Evolutionary conservation across 2,797 vertebrate species (phyloP).

Genomic region (Geotrypetes seraphini): DNA sequence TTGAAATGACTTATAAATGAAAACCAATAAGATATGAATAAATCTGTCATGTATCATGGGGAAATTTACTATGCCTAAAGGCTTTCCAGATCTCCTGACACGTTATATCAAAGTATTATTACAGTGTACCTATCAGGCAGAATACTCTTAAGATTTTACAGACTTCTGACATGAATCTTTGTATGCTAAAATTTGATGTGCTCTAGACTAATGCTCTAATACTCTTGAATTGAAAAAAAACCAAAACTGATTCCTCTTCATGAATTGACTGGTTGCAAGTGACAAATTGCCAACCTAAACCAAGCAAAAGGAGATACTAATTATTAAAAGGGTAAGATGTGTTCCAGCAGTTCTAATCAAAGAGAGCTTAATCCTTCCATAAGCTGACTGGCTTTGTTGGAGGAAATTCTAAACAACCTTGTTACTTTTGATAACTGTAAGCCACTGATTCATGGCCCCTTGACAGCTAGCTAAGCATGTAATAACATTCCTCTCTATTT

Average conservation of each 20-base stretch:
- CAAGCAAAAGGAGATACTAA: conserved; percentile 39
- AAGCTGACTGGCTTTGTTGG: conserved; percentile 58
- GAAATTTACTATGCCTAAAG: conserved; percentile 29
- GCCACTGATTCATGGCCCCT: conserved; percentile 62
- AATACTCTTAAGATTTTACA: conserved; percentile 30
- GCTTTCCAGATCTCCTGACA: conserved; percentile 26
- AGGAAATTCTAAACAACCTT: conserved; percentile 65
- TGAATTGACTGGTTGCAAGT: conserved; percentile 23
- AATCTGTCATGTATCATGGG: conserved; percentile 29
- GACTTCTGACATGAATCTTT: conserved; percentile 28
- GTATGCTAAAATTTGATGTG: conserved; percentile 19
- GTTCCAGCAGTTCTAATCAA: conserved; percentile 62
- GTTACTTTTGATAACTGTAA: conserved; percentile 70
- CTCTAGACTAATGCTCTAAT: neutral
- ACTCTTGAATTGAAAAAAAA: conserved; percentile 14
- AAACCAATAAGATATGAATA: conserved; percentile 36
- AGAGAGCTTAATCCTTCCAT: conserved; percentile 60
- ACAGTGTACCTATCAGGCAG: conserved; percentile 26
- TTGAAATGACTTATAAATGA: conserved; percentile 36
- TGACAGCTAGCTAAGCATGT: conserved; percentile 65
- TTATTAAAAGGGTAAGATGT: conserved; percentile 56
- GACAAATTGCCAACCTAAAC: conserved; percentile 37
- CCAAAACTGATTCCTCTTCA: conserved; percentile 12
- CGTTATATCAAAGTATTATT: conserved; percentile 27
- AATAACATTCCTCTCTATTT: conserved; percentile 68